phyloP scores from a whole-genome alignment of 53 echinoderm and acorn worm genomes.

The Apostichopus leukothele region DNA sequence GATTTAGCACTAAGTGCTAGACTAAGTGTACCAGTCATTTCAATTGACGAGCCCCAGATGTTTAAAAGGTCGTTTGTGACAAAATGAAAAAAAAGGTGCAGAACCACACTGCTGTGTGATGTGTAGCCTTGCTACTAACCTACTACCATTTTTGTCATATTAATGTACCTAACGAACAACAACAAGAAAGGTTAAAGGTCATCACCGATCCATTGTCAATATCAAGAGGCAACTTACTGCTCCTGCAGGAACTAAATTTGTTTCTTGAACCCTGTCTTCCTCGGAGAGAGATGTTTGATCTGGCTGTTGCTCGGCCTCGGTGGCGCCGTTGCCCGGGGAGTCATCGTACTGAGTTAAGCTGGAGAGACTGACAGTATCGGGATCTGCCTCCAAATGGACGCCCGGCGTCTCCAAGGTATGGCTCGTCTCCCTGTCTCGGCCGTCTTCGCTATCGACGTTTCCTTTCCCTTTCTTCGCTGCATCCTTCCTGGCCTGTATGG shows the following conservation, averaged over 20 bases:
- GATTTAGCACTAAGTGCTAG: no score
- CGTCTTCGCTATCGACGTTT: background rate
- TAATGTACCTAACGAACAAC: no score
- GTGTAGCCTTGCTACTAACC: no score
- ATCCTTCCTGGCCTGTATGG: slow-evolving; percentile 52
- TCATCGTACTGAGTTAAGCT: slow-evolving; percentile 80
- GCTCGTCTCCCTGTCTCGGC: background rate
- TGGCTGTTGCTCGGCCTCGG: slow-evolving; percentile 29
- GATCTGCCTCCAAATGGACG: slow-evolving; percentile 50
- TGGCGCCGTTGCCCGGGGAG: background rate
- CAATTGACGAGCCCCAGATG: no score
- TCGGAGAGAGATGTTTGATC: slow-evolving; percentile 48
- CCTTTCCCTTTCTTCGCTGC: slow-evolving; percentile 6
- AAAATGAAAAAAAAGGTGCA: no score
- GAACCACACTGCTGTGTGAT: no score
- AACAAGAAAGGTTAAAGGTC: no score
- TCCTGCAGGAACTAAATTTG: slow-evolving; percentile 69
- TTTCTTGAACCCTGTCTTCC: slow-evolving; percentile 72
- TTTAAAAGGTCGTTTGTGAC: no score
- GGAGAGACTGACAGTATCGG: slow-evolving; percentile 82
- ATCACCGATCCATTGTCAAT: background rate
- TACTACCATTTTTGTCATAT: no score
- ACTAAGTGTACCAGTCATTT: no score
- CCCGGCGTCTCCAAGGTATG: background rate
- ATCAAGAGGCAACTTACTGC: slow-evolving; percentile 48